Percentiles rank a stretch among this genome's conserved stretches.
These are phyloP conservation scores for Acromyrmex charruanus DNA, from an alignment of 1,140 invertebrate species.

Conservation along the genomic window DNA sequence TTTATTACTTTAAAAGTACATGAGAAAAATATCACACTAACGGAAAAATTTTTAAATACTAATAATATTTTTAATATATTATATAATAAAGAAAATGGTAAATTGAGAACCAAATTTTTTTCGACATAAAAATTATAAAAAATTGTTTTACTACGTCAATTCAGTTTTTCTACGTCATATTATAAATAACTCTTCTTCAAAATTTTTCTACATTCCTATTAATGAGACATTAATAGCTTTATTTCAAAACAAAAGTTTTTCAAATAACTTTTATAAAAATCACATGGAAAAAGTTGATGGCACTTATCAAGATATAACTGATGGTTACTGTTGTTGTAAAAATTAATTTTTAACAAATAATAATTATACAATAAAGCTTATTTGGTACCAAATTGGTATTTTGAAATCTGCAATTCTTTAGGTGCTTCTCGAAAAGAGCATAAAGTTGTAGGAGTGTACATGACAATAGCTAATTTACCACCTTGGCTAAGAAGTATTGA, in stretches of 20 bases:
- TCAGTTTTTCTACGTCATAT: too few relatives aligned
- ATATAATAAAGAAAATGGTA: neutral
- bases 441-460: neutral
- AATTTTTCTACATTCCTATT: neutral
- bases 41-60: neutral
- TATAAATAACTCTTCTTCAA: neutral
- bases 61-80: slow-evolving; percentile 2
- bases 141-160: too few relatives aligned
- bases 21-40: neutral
- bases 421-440: neutral
- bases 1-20: neutral
- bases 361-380: neutral
- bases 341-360: neutral
- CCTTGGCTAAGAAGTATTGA: neutral
- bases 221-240: neutral
- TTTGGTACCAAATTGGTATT: neutral
- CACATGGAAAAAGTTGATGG: neutral
- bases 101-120: neutral
- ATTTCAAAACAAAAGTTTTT: neutral
- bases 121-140: too few relatives aligned
- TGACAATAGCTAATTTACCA: neutral
- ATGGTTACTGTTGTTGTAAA: neutral
- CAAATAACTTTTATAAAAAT: neutral
- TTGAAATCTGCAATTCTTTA: neutral
- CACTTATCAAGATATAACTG: neutral